Percentiles rank a stretch among this genome's conserved stretches.
Conservation (phyloP, 2,888 invertebrate genomes). For the Neoascia interrupta region DNA sequence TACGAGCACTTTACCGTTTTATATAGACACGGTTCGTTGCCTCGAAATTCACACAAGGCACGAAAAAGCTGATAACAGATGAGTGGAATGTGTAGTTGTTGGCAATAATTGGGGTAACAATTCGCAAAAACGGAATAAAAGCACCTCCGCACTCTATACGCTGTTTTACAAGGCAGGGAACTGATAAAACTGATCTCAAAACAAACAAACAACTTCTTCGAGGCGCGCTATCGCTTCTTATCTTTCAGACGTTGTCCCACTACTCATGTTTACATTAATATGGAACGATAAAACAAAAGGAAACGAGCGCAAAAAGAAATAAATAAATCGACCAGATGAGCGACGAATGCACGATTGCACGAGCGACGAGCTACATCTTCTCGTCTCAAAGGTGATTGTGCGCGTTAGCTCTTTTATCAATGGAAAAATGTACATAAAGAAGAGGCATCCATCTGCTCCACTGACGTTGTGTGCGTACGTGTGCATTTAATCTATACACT, state of each 20-base stretch:
- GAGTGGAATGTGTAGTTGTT: slow-evolving; percentile 27
- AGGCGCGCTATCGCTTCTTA: slow-evolving; percentile 29
- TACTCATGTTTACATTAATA: slow-evolving; percentile 40
- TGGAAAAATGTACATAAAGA: too few relatives aligned
- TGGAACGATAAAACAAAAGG: slow-evolving; percentile 36
- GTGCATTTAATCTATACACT: not conserved
- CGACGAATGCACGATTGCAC: not conserved
- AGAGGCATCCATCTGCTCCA: not conserved
- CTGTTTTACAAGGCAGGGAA: slow-evolving; percentile 25
- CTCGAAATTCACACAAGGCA: not conserved
- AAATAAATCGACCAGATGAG: not conserved
- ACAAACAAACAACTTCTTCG: slow-evolving; percentile 48
- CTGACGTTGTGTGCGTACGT: not conserved
- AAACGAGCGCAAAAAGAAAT: slow-evolving; percentile 3
- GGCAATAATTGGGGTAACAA: not conserved
- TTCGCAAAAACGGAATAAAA: not conserved
- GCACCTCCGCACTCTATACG: slow-evolving; percentile 6
- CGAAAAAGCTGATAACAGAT: slow-evolving; percentile 38
- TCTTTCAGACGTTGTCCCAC: slow-evolving; percentile 41
- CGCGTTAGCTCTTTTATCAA: slow-evolving; percentile 56
- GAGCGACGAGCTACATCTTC: not conserved
- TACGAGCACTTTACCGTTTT: slow-evolving; percentile 1
- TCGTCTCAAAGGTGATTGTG: slow-evolving; percentile 56
- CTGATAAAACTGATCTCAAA: slow-evolving; percentile 59
- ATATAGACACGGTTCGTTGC: not conserved